A percentile compares a stretch with the other conserved stretches of the same genome.
Evolutionary conservation across 2,888 invertebrate species (phyloP).

Genomic region (Eupithecia subumbrata): DNA sequence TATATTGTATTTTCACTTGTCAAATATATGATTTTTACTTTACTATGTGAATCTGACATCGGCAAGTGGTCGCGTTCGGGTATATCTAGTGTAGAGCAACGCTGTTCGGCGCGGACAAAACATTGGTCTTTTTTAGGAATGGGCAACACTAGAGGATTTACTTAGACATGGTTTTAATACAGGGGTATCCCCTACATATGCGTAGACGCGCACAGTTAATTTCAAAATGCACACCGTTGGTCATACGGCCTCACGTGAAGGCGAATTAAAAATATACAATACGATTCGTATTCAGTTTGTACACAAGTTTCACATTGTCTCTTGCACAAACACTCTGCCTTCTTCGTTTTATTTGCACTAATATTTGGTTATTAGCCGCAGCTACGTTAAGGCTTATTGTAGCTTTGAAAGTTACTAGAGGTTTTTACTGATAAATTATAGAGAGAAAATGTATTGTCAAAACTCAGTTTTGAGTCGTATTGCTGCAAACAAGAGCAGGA

Average conservation of each 20-base stretch:
- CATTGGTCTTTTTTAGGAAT: background rate
- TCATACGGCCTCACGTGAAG: slow-evolving; percentile 26
- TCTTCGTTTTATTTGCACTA: slow-evolving; percentile 5
- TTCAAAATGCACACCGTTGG: slow-evolving; percentile 39
- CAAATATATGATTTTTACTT: too few relatives aligned
- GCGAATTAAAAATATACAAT: slow-evolving; percentile 37
- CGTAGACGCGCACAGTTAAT: slow-evolving; percentile 16
- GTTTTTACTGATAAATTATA: background rate
- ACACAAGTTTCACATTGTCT: slow-evolving; percentile 35
- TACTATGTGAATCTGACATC: background rate
- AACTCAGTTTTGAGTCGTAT: background rate
- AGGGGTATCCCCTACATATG: background rate
- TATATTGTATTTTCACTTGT: too few relatives aligned
- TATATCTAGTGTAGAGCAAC: background rate
- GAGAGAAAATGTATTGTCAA: background rate
- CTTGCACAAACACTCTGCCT: slow-evolving; percentile 34
- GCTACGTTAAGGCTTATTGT: background rate
- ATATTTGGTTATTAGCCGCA: slow-evolving; percentile 2
- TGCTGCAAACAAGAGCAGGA: background rate
- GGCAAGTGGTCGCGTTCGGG: background rate
- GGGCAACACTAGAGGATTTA: background rate
- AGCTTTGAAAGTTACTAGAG: background rate
- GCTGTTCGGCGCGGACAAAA: background rate
- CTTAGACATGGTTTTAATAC: background rate
- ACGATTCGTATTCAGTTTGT: slow-evolving; percentile 34